Base-by-base conservation (phyloP, 2,888 invertebrate genomes). In the Prionchulus punctatus region DNA sequence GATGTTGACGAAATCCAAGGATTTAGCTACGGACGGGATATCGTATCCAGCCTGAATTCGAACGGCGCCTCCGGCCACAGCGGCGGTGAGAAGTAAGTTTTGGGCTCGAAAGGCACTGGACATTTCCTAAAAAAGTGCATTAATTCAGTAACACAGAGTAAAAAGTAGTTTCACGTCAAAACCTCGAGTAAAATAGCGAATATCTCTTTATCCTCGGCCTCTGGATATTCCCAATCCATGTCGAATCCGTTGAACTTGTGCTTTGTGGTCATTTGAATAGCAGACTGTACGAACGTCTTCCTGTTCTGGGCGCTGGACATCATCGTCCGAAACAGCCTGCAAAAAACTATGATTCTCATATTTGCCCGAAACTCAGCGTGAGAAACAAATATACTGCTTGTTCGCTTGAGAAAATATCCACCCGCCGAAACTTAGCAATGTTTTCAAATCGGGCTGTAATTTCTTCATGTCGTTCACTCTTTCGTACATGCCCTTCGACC, bases 401-500 rank as follows among this genome's bases (percentile, higher is more conserved):
- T 31, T 31, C 25, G 3, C 7, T 30, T 52, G 21, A 30, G 30
- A 36, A 49, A 49, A 42, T 0, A 87, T 88, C 91, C 91, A 92
- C 1, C 92, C 92, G n/a, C 92, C 92, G 55, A 92, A 71, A 1
- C 86, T 87, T 30, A 92, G 75, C 2, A 85, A 77, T 0, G 85
- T 82, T 68, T 89, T 91, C 42, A 87, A 77, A 1, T 85, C 85
- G 0, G 71, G 69, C 53, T 71, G 70, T 64, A 82, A 80, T 42
- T 78, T 71, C 63, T 80, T 82, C 43, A 81, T 76, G 21, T 79
- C 80, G 0, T 80, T 79, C 21, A 86, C 80, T 67, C 86, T 82
- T 65, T 86, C 85, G 71, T 88, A 90, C 72, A 88, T 88, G 60
- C 83, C 86, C n/a, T n/a, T n/a, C n/a, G n/a, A n/a, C n/a, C n/a